Evolutionary conservation across 2,797 vertebrate species (phyloP).

Genomic region (Mionectes olivaceus): DNA sequence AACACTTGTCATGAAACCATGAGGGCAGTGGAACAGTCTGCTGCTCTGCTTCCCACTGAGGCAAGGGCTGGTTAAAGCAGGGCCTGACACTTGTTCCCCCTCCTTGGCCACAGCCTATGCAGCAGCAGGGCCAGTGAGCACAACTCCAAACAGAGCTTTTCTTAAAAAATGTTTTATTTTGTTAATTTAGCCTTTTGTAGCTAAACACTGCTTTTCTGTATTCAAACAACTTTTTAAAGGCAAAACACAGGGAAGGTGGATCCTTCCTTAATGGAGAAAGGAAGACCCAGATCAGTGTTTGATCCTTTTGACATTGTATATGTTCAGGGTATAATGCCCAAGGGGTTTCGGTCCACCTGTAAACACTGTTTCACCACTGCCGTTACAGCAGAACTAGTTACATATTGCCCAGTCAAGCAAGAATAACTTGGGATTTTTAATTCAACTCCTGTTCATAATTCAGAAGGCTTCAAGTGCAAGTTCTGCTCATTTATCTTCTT

Average conservation of each 20-base stretch:
- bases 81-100: accelerated
- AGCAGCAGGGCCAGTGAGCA: neutral
- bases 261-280: neutral
- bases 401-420: neutral
- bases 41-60: neutral
- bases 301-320: neutral
- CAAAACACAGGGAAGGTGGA: neutral
- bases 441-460: neutral
- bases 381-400: neutral
- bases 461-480: neutral
- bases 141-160: neutral
- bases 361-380: neutral
- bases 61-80: accelerated
- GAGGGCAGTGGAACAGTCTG: accelerated
- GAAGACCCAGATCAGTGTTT: neutral
- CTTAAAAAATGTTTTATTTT: conserved; percentile 40
- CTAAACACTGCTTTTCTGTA: neutral
- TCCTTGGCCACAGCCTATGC: accelerated
- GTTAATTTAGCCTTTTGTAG: neutral
- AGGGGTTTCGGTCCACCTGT: neutral
- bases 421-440: neutral
- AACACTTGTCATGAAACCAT: accelerated
- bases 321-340: neutral
- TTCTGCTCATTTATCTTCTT: neutral
- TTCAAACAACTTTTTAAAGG: neutral